A percentile compares a stretch with the other conserved stretches of the same genome.
Evolutionary conservation across 2,113 vertebrate species (phyloP).

Genomic region (Mohoua ochrocephala): DNA sequence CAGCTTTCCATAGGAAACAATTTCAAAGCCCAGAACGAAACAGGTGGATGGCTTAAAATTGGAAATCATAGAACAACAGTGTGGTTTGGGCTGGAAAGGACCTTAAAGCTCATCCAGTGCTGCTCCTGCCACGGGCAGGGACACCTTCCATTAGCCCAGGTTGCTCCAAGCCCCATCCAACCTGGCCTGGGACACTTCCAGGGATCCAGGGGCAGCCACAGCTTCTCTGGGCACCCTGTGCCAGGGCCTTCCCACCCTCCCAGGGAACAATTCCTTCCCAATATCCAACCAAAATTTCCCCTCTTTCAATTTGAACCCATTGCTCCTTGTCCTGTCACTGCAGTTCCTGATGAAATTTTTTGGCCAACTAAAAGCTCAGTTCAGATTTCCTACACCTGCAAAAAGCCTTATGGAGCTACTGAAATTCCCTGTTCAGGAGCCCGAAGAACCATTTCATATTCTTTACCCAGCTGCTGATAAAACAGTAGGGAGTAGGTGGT

Average conservation of each 20-base stretch:
- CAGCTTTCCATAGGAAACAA: neutral
- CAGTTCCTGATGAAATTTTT: neutral
- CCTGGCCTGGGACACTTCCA: neutral
- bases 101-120: fast-evolving
- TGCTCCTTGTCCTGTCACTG: neutral
- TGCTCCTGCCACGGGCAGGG: neutral
- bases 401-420: neutral
- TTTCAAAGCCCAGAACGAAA: neutral
- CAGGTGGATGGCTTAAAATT: neutral
- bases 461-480: neutral
- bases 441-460: neutral
- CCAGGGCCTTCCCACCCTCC: neutral
- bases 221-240: neutral
- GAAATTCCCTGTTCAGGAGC: neutral
- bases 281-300: neutral
- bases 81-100: neutral
- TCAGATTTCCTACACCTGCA: neutral
- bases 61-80: neutral
- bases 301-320: neutral
- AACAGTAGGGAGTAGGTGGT: neutral
- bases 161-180: fast-evolving
- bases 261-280: neutral
- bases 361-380: neutral
- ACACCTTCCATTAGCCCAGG: fast-evolving
- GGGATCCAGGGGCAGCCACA: neutral